Base-by-base conservation (phyloP, 2,797 vertebrate species). In the Parauchenoglanis punctatus region DNA sequence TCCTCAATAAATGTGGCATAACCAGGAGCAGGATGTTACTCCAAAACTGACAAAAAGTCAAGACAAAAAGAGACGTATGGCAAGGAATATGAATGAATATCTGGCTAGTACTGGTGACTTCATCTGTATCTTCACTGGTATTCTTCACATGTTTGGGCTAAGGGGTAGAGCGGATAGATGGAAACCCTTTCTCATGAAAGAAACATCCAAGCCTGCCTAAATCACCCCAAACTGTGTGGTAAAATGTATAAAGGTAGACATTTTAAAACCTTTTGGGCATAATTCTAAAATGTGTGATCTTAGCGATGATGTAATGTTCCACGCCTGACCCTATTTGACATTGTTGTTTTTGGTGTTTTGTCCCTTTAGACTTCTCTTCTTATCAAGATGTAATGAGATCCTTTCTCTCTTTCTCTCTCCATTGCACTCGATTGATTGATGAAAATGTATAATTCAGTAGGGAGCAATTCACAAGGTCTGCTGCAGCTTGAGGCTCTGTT, bases 401-500 rank as follows among this genome's bases (percentile, higher is more conserved):
- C 18, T 58, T 54, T 78, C 58, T 35, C 17, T 67, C 46, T 31
- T 54, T 77, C n/a, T 10, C n/a, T 56, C 8, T 52, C n/a, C 35
- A 25, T 68, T 52, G 46, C 18, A 5, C 1, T 65, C 73, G 0
- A 8, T 85, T 52, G 49, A 54, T 54, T 84, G 8, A 20, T 23
- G 28, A 70, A 56, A 72, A 72, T 73, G 23, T n/a, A n/a, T 72
- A 25, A 70, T 70, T 84, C 28, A 56, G 67, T 59, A n/a, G 35
- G 52, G 52, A 58, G 68, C 56, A 44, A 73, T 72, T 84, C 54
- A 58, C 31, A 84, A 31, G 83, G 49, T 59, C 67, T 58, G 52
- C 23, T 84, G 67, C 40, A 58, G 83, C 68, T 49, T 73, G 52
- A 59, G 52, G 83, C 40, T 54, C 10, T 84, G 82, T 84, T 56